Conservation (phyloP, 1,140 invertebrate genomes). For the Diorhabda sublineata region DNA sequence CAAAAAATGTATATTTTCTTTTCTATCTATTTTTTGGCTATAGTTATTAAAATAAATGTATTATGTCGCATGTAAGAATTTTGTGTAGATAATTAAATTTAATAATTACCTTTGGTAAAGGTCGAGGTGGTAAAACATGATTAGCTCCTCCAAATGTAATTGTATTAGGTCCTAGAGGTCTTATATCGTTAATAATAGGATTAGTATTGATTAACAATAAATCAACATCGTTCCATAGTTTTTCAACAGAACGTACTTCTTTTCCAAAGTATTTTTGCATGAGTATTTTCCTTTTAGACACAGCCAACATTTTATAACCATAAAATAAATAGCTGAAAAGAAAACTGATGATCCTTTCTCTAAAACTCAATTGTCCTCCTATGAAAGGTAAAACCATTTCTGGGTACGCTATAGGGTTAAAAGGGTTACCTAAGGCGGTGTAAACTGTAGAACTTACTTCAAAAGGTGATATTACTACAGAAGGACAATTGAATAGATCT, state of each 20-base stretch:
- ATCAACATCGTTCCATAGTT: conserved; percentile 7
- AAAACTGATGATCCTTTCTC: neutral
- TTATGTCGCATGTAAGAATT: too few species aligned
- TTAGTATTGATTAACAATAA: conserved; percentile 21
- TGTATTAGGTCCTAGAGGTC: conserved; percentile 15
- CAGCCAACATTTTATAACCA: neutral
- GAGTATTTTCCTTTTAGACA: neutral
- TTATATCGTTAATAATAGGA: conserved; percentile 16
- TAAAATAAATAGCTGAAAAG: neutral
- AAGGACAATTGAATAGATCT: conserved; percentile 13
- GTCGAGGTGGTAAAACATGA: conserved; percentile 3
- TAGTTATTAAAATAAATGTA: too few species aligned
- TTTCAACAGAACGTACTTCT: conserved; percentile 1
- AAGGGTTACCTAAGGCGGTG: conserved; percentile 19
- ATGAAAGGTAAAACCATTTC: conserved; percentile 8
- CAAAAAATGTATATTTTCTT: too few species aligned
- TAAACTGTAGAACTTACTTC: conserved; percentile 1
- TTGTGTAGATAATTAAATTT: too few species aligned
- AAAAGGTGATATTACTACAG: conserved; percentile 12
- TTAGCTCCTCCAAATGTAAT: conserved; percentile 16
- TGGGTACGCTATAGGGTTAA: conserved; percentile 17
- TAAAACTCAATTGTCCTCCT: conserved; percentile 7
- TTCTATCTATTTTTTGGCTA: too few species aligned
- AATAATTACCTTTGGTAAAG: conserved; percentile 20
- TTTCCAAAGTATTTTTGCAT: conserved; percentile 18